Base-by-base conservation (phyloP, 30 jellyfish, hydroid and myxozoan species). In the Hydra vulgaris region DNA sequence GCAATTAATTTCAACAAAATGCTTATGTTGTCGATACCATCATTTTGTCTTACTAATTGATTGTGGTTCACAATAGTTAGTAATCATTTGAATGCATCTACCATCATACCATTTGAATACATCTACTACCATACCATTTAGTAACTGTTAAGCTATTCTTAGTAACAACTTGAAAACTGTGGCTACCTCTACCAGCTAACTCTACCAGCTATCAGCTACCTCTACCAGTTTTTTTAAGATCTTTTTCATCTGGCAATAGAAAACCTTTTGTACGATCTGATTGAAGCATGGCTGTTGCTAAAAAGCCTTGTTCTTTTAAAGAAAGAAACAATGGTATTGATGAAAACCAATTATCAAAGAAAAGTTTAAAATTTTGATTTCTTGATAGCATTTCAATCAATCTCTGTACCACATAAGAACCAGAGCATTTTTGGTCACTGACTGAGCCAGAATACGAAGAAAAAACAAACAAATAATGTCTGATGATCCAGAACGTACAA, bases 401-500 rank as follows among this genome's bases (percentile, higher is more conserved):
- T 26, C 61, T 23, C 61, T 21, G 53, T 18, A 73, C 81, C 25
- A 73, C 81, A 26, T 73, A 21, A 20, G 53, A 21, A 19, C 81
- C 81, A 4, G 53, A 19, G 5, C 4, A n/a, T 15, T 68, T 68
- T 23, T 68, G 25, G 26, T 68, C 16, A 16, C 15, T 16, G 8
- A 68, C 75, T n/a, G 15, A 68, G 75, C 75, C 75, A 68, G 75
- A 68, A 68, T 68, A 68, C 75, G 16, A 68, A 85, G 24, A 85
- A 85, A 54, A 73, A 83, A n/a, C n/a, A 23, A n/a, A 77, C 72
- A 83, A 71, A 73, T n/a, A 82, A 24, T 18, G 78, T 87, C 95
- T 20, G 95, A 85, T 17, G 95, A 79, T 25, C 95, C 95, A 1
- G 87, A 88, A 66, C 95, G 56, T 4, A 85, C 87, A 15, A 85